These are phyloP conservation scores for Mylabris sibirica DNA, from an alignment of 2,888 invertebrate genomes.

Conservation along the genomic window DNA sequence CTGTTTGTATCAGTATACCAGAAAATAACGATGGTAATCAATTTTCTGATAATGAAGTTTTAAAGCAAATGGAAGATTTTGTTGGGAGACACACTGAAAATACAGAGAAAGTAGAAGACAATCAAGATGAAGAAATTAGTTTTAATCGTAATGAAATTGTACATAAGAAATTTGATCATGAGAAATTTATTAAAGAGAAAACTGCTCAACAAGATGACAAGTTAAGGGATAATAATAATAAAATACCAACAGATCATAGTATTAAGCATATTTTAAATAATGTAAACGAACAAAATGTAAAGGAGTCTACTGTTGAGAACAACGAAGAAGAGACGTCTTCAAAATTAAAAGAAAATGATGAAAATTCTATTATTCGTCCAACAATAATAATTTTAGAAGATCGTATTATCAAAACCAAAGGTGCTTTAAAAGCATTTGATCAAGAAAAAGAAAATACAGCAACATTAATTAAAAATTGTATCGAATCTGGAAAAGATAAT, in stretches of 20 bases:
- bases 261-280: conserved; percentile 27
- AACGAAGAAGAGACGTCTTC: background rate
- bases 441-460: conserved; percentile 10
- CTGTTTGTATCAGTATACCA: conserved; percentile 33
- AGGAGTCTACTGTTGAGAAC: background rate
- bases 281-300: conserved; percentile 14
- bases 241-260: conserved; percentile 28
- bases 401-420: conserved; percentile 22
- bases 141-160: background rate
- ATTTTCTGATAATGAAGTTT: conserved; percentile 27
- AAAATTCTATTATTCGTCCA: background rate
- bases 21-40: conserved; percentile 25
- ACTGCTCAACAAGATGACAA: conserved; percentile 1
- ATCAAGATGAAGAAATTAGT: background rate
- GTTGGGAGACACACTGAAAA: background rate
- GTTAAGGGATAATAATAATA: background rate
- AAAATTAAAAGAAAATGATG: conserved; percentile 8
- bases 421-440: conserved; percentile 24
- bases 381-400: background rate
- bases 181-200: conserved; percentile 11
- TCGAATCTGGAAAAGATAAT: background rate
- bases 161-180: conserved; percentile 13
- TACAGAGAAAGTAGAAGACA: conserved; percentile 1
- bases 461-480: conserved; percentile 13
- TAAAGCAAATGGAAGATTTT: conserved; percentile 36